Conservation (phyloP, 2,888 invertebrate species). For the Apeira syringaria region DNA sequence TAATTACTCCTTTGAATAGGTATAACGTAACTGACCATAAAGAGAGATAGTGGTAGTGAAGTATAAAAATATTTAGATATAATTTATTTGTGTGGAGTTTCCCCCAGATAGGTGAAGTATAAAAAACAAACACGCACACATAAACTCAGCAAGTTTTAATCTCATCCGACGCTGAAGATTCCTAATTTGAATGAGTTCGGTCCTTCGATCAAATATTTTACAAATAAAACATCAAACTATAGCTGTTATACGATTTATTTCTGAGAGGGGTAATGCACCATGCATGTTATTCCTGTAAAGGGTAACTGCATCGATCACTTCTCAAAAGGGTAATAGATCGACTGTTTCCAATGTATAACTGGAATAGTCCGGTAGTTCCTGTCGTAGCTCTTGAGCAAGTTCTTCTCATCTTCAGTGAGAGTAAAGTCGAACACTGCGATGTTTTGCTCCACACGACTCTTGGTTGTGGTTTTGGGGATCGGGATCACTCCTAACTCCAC, state of each 20-base stretch:
- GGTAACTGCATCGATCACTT: conserved; percentile 2
- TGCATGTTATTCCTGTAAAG: background rate
- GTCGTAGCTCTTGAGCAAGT: conserved; percentile 48
- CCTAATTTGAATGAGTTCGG: too few species aligned
- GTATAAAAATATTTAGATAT: too few species aligned
- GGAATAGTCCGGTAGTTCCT: conserved; percentile 48
- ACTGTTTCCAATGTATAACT: conserved; percentile 43
- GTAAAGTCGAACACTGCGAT: conserved; percentile 62
- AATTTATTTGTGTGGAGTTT: too few species aligned
- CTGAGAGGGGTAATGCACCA: background rate
- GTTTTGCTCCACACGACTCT: conserved; percentile 53
- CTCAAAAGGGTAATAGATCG: conserved; percentile 53
- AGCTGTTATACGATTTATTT: background rate
- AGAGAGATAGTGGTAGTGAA: too few species aligned
- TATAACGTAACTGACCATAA: too few species aligned
- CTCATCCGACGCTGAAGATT: too few species aligned
- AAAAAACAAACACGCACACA: too few species aligned
- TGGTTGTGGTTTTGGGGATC: conserved; percentile 61
- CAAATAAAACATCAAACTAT: too few species aligned
- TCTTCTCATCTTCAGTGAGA: conserved; percentile 46
- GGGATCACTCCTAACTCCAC: conserved; percentile 63
- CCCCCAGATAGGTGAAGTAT: too few species aligned
- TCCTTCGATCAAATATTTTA: too few species aligned
- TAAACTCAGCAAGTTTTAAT: too few species aligned
- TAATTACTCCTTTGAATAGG: too few species aligned